These are phyloP conservation scores for Drosophila anomalata DNA, from an alignment of 2,888 invertebrate genomes.

Conservation along the genomic window DNA sequence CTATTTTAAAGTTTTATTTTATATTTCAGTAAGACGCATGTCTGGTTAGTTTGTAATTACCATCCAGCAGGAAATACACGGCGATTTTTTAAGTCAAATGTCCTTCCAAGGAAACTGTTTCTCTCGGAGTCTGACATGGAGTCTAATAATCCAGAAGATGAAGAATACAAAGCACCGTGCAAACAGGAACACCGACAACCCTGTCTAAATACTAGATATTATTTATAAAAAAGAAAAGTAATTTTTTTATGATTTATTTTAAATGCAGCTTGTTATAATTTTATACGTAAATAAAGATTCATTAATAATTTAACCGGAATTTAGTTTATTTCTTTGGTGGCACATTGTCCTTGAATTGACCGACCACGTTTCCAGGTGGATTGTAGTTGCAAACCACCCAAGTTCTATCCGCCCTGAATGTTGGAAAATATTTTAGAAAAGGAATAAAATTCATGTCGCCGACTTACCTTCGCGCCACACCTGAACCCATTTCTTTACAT, in stretches of 20 bases:
- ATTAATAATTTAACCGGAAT: not conserved
- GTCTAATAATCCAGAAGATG: not conserved
- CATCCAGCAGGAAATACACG: constrained; percentile 94
- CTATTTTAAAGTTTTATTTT: constrained; percentile 6
- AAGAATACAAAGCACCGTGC: not conserved
- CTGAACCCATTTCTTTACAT: constrained; percentile 90
- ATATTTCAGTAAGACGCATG: constrained; percentile 85
- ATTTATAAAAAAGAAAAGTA: not conserved
- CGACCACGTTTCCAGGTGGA: constrained; percentile 94
- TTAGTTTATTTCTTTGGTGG: constrained; percentile 80
- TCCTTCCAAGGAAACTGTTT: constrained; percentile 83
- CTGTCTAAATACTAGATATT: not conserved
- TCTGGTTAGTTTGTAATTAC: constrained; percentile 93
- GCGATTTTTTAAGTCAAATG: constrained; percentile 90
- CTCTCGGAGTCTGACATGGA: constrained; percentile 7
- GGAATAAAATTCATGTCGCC: too few species aligned
- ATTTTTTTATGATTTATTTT: not conserved
- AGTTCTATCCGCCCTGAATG: constrained; percentile 85
- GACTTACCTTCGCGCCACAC: constrained; percentile 84
- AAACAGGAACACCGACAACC: not conserved
- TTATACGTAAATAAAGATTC: not conserved
- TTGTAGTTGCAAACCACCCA: constrained; percentile 94
- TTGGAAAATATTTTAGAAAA: not conserved
- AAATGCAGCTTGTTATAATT: not conserved
- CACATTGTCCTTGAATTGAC: constrained; percentile 90